Conservation (phyloP, 2,888 invertebrate genomes). For the Drosophila stalkeri region DNA sequence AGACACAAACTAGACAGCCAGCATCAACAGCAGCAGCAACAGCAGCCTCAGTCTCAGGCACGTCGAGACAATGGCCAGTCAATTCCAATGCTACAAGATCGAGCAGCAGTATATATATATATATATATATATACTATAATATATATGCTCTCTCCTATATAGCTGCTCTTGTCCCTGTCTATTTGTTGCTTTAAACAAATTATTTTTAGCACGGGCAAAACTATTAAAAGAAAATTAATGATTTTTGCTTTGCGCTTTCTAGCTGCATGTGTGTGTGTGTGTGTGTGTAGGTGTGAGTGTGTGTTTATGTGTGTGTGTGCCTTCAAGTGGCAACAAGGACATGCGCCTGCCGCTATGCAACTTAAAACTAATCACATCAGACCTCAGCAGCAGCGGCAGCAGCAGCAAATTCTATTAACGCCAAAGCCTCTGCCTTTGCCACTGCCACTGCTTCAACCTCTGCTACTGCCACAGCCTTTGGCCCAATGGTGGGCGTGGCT, state of each 20-base stretch:
- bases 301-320: slow-evolving; percentile 12
- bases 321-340: slow-evolving; percentile 50
- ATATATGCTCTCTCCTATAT: slow-evolving; percentile 1
- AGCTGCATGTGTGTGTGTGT: slow-evolving; percentile 28
- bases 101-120: slow-evolving; percentile 4
- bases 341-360: slow-evolving; percentile 65
- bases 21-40: slow-evolving; percentile 45
- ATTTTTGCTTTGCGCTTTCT: slow-evolving; percentile 57
- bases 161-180: slow-evolving; percentile 33
- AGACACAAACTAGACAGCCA: slow-evolving; percentile 65
- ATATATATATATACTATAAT: neutral
- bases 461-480: neutral
- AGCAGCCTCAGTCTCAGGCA: slow-evolving; percentile 28
- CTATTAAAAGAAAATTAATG: slow-evolving; percentile 75
- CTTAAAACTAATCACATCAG: slow-evolving; percentile 65
- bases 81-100: slow-evolving; percentile 22
- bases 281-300: slow-evolving; percentile 8
- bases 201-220: slow-evolving; percentile 68
- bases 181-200: slow-evolving; percentile 66
- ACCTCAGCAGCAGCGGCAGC: slow-evolving; percentile 37
- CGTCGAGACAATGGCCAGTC: slow-evolving; percentile 27
- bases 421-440: neutral
- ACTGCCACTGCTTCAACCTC: too few species aligned
- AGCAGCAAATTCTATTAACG: slow-evolving; percentile 66
- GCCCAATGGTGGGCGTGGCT: neutral